A percentile compares a stretch with the other conserved stretches of the same genome.
phyloP scores from a whole-genome alignment of 2,797 vertebrate genomes.

The Phrynocephalus forsythii region DNA sequence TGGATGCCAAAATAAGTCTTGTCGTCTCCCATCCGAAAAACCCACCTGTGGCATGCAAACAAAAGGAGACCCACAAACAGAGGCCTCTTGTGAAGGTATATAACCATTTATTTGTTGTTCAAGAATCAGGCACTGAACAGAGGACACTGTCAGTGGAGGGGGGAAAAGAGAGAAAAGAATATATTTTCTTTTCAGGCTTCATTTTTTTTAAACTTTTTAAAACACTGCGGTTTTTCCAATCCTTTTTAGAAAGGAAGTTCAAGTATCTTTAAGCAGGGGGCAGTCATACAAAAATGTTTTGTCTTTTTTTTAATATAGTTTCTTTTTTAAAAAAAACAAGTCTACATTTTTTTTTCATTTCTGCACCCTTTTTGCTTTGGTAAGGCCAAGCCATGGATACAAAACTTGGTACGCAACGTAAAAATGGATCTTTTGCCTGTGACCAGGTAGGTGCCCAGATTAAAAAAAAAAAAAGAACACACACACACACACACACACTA shows the following conservation, averaged over 20 bases:
- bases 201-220: conserved; percentile 61
- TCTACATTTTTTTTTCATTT: conserved; percentile 64
- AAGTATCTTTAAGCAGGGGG: conserved; percentile 81
- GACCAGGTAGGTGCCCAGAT: conserved; percentile 55
- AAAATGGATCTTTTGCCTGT: conserved; percentile 63
- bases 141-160: conserved; percentile 85
- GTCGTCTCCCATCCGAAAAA: fast-evolving
- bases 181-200: conserved; percentile 78
- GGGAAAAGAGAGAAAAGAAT: conserved; percentile 78
- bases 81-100: conserved; percentile 81
- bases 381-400: conserved; percentile 81
- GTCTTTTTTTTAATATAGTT: conserved; percentile 35
- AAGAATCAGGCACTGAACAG: conserved; percentile 88
- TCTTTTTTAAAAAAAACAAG: conserved; percentile 67
- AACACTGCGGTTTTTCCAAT: conserved; percentile 86
- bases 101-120: conserved; percentile 94
- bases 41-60: not conserved
- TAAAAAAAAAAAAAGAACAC: not conserved
- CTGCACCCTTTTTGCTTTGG: conserved; percentile 82
- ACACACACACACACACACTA: too few species aligned
- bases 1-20: too few species aligned
- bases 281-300: conserved; percentile 82
- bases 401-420: conserved; percentile 69
- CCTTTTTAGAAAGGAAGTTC: conserved; percentile 81
- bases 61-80: conserved; percentile 41